Evolutionary conservation across 2,113 vertebrate species (phyloP).

Genomic region (Taxidea taxus): DNA sequence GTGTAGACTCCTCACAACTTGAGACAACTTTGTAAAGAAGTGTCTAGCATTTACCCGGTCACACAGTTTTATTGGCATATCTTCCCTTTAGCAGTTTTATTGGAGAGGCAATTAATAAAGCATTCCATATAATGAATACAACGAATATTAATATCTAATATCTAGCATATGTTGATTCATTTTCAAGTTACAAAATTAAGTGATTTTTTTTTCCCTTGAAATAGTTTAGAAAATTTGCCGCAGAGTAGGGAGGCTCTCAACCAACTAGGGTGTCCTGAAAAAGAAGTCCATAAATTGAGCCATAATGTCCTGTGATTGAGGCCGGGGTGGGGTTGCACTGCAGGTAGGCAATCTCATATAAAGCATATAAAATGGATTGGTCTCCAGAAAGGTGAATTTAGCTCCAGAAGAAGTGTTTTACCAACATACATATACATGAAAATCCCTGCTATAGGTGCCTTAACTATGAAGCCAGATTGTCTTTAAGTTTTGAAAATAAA

Average conservation of each 20-base stretch:
- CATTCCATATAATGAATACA: not conserved
- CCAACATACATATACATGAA: not conserved
- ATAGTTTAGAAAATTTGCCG: not conserved
- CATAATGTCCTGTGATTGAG: not conserved
- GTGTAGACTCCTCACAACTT: not conserved
- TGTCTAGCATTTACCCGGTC: not conserved
- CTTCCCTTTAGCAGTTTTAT: slow-evolving; percentile 10
- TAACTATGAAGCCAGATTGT: not conserved
- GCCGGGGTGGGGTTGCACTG: not conserved
- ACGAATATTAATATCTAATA: slow-evolving; percentile 10
- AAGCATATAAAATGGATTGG: not conserved
- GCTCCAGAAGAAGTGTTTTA: not conserved
- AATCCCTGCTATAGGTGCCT: not conserved
- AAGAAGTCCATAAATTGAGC: not conserved
- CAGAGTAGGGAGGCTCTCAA: not conserved
- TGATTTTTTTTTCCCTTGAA: slow-evolving; percentile 5
- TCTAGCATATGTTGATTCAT: not conserved
- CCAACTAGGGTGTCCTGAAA: not conserved
- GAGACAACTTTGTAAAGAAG: slow-evolving; percentile 22
- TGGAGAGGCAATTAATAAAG: slow-evolving; percentile 31
- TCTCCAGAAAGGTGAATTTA: not conserved
- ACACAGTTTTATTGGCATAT: not conserved
- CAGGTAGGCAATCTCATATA: not conserved
- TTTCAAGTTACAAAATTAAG: not conserved
- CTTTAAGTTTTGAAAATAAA: not conserved